Base-by-base conservation (phyloP, 2,888 invertebrate species). In the Orchesellides sinensis region DNA sequence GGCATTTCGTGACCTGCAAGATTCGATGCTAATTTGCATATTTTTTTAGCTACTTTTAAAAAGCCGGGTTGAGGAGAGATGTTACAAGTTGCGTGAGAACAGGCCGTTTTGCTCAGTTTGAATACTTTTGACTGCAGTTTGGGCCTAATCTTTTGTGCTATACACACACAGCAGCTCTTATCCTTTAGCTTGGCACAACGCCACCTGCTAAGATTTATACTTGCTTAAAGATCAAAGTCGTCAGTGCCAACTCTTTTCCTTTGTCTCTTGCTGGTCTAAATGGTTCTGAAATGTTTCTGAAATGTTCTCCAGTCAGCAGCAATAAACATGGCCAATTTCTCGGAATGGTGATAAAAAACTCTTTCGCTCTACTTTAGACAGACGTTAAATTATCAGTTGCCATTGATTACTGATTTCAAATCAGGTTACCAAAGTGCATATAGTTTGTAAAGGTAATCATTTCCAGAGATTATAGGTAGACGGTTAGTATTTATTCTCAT, bases 81-180 rank as follows among this genome's bases (percentile, higher is more conserved):
- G 54, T 47, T 52, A 66, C 68, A 68, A 75, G 73, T 82, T 82
- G 81, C 81, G 74, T 82, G 81, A 82, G 74, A 82, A 74, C 32
- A 25, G 69, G 61, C 61, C 69, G 69, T 82, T 82, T 82, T 68
- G 40, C 32, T 68, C 19, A 14, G 25, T 19, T 54, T 45, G 2
- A 69, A 56, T 68, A 25, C 40, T 47, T 49, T 14, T 40, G 4
- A n/a, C n/a, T n/a, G n/a, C n/a, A n/a, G n/a, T n/a, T 40, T 14
- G 40, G 14, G n/a, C 40, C n/a, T n/a, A n/a, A 40, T 40, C 40
- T 14, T 40, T 40, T 40, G 10, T 40, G 40, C 40, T 14, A 40
- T 8, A n/a, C 19, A 25, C 56, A 56, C 25, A 6, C 12, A 56
- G 56, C 56, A 56, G 8, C 77, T 63, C 23, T 35, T 54, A 61